Conservation (phyloP, 2,888 invertebrate species). For the Erynnis tages region DNA sequence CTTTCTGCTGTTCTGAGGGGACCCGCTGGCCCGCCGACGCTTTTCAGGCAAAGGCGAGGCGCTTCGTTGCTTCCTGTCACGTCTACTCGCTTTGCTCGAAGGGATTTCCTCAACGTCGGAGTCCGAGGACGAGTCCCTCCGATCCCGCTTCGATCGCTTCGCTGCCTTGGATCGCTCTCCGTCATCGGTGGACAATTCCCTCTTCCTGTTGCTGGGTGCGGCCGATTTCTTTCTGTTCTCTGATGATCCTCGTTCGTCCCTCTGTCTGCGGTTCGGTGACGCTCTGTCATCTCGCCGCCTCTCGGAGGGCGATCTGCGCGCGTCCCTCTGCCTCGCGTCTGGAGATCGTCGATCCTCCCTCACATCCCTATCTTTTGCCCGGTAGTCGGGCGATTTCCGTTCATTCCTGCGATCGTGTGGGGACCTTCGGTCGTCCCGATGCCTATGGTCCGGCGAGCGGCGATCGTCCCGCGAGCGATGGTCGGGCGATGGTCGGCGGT, state of each 20-base stretch:
- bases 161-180: slow-evolving; percentile 41
- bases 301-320: background rate
- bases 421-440: slow-evolving; percentile 11
- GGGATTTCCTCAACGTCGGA: slow-evolving; percentile 51
- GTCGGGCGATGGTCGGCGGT: slow-evolving; percentile 53
- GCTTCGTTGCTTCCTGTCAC: slow-evolving; percentile 50
- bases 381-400: slow-evolving; percentile 5
- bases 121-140: slow-evolving; percentile 47
- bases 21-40: slow-evolving; percentile 55
- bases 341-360: slow-evolving; percentile 12
- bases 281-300: background rate
- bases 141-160: slow-evolving; percentile 55
- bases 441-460: background rate
- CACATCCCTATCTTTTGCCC: slow-evolving; percentile 1
- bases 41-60: slow-evolving; percentile 63
- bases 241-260: slow-evolving; percentile 13
- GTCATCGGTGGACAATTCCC: slow-evolving; percentile 9
- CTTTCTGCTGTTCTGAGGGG: slow-evolving; percentile 47
- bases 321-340: slow-evolving; percentile 5
- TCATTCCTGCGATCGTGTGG: slow-evolving; percentile 2
- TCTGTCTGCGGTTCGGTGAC: slow-evolving; percentile 15
- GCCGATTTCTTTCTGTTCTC: slow-evolving; percentile 11
- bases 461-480: slow-evolving; percentile 32
- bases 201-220: slow-evolving; percentile 11
- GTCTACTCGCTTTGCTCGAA: slow-evolving; percentile 44